Evolutionary conservation across 2,113 vertebrate species (phyloP), one percentile per base, ranked within the genome.

Genomic region (Pan troglodytes): DNA sequence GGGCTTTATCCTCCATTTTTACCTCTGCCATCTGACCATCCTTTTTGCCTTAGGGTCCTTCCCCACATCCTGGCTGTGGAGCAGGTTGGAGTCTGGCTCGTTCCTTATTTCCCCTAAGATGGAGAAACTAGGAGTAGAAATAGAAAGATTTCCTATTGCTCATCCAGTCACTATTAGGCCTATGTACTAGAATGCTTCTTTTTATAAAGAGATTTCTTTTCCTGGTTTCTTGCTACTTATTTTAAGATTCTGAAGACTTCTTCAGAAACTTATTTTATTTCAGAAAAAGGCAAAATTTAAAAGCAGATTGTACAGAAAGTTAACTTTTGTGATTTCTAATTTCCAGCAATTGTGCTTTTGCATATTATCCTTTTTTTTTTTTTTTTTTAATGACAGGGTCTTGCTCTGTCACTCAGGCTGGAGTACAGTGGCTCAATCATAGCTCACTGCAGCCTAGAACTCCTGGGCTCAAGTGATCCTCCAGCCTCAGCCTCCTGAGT

Each of bases 221-320:
- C 32, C 55, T 38, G 78, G 30, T 85, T 68, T 72, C 85, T 57
- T 55, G 3, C 38, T 30, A 88, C 78, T 97, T 93, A 43, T 88
- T 94, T 84, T 50, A 70, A 78, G 57, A 72, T 80, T 92, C 64
- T 61, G 25, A 92, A 87, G 95, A 80, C n/a, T 88, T 68, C 27
- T 38, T 64, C 4, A 35, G 38, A 75, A 61, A 86, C 68, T 68
- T 23, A 11, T 80, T 48, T 88, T 43, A 67, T 78, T 89, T 97
- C 70, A 92, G 80, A 80, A 72, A 79, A 76, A 76, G 85, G n/a
- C 55, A 75, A 68, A 59, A 40, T 80, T 87, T 75, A 48, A 83
- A 55, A 57, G 64, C 0, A 43, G 57, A 88, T 87, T 40, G 88
- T 79, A 40, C 16, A 72, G 68, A 52, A 61, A 85, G 17, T 35